Percentiles rank a stretch among this genome's conserved stretches.
Evolutionary conservation across 53 echinoderm and acorn worm species (phyloP).

Genomic region (Astropecten irregularis): DNA sequence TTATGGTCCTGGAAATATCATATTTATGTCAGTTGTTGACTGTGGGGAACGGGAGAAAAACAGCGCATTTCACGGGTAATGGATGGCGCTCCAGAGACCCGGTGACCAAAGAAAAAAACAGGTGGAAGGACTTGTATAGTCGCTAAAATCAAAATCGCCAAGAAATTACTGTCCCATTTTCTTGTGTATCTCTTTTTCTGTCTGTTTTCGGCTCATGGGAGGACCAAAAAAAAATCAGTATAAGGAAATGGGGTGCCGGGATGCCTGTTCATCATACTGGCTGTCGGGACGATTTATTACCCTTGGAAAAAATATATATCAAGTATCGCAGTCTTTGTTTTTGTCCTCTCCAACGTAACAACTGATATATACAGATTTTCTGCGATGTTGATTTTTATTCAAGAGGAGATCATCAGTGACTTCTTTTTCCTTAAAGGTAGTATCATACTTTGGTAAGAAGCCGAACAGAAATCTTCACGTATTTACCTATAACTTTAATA

Average conservation of each 20-base stretch:
- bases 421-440: too few relatives aligned
- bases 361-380: too few relatives aligned
- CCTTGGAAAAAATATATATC: neutral
- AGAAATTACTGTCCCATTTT: conserved; percentile 42
- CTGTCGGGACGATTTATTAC: conserved; percentile 15
- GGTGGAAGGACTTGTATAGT: conserved; percentile 35
- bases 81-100: conserved; percentile 25
- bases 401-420: too few relatives aligned
- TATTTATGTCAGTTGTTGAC: conserved; percentile 41
- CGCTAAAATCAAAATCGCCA: neutral
- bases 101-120: too few relatives aligned
- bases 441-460: too few relatives aligned
- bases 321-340: conserved; percentile 13
- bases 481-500: too few relatives aligned
- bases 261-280: conserved; percentile 19
- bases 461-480: too few relatives aligned
- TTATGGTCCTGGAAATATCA: conserved; percentile 41
- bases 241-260: conserved; percentile 36
- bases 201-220: conserved; percentile 28
- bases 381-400: too few relatives aligned
- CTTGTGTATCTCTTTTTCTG: too few relatives aligned
- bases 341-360: neutral
- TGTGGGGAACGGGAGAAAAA: neutral
- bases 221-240: neutral
- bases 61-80: conserved; percentile 3